Base-by-base conservation (phyloP, 1,140 invertebrate genomes). In the Pachypeltis micranthus region DNA sequence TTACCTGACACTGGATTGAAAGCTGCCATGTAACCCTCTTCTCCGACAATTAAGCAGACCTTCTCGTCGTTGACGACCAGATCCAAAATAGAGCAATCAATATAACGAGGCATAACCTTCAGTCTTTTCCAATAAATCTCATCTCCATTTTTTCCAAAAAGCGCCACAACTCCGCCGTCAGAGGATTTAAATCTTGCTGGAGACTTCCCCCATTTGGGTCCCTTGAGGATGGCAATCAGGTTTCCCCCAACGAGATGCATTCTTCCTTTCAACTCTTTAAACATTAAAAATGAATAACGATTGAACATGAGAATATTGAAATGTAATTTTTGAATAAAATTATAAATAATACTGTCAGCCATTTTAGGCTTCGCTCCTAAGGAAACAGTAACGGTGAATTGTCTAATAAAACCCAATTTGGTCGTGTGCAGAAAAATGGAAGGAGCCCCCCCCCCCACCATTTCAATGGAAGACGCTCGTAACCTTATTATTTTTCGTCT, bases 41-140 rank as follows among this genome's bases (percentile, higher is more conserved):
- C 78, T 26, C 86, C 85, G 25, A 84, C 75, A 2, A 88, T 79
- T 60, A 90, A 77, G 66, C 87, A 90, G 67, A 88, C 85, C 25
- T 81, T 78, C 58, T 80, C 79, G n/a, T 80, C 82, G 70, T 87
- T 84, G 39, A 71, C 74, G 71, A 87, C 82, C 0, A 84, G 80
- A 74, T 88, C 86, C 39, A 88, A 74, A 2, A 85, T 70, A 25
- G 79, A 75, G 68, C 87, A 90, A 70, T 88, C 82, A 19, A 89
- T 81, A 64, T 83, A 77, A 16, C 76, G 78, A 1, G 86, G 85
- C 64, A 83, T 79, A 68, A 78, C 79, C 27, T 78, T 75, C 63
- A 84, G 79, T 68, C 77, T 73, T 25, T 80, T 80, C 65, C 78
- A 83, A 84, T 84, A 86, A 2, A 80, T 80, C 1, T 85, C 78